Conservation (phyloP, 2,888 invertebrate genomes). For the Archaeoteleia sp. region DNA sequence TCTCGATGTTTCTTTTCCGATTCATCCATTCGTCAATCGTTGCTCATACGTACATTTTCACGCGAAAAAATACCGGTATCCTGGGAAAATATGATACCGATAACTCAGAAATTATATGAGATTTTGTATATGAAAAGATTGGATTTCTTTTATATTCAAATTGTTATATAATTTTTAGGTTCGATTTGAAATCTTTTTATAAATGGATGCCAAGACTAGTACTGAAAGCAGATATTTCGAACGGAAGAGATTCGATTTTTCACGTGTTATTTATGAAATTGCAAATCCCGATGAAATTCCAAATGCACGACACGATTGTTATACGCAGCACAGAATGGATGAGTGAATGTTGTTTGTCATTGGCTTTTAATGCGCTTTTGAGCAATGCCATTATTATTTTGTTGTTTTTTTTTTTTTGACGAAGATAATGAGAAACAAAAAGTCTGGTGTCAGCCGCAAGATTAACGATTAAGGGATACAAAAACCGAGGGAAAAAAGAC, state of each 20-base stretch:
- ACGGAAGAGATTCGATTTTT: conserved; percentile 18
- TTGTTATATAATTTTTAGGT: background rate
- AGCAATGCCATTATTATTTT: conserved; percentile 53
- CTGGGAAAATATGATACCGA: too few relatives aligned
- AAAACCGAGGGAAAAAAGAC: conserved; percentile 43
- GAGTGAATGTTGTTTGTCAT: conserved; percentile 51
- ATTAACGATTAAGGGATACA: conserved; percentile 49
- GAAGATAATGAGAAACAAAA: conserved; percentile 51
- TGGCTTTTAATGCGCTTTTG: conserved; percentile 55
- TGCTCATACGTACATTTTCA: too few relatives aligned
- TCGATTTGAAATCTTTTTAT: background rate
- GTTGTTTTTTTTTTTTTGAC: conserved; percentile 36
- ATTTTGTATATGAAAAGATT: too few relatives aligned
- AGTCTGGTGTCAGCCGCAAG: conserved; percentile 62
- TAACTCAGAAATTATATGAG: too few relatives aligned
- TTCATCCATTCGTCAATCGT: too few relatives aligned
- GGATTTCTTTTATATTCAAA: too few relatives aligned
- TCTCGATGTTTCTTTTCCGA: too few relatives aligned
- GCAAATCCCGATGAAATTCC: conserved; percentile 38
- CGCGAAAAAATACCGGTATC: too few relatives aligned
- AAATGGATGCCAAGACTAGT: conserved; percentile 8
- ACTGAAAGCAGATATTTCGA: conserved; percentile 9
- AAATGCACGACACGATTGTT: conserved; percentile 33
- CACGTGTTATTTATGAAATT: conserved; percentile 26
- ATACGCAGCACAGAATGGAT: conserved; percentile 32